These are phyloP conservation scores for Sepiola atlantica DNA, from an alignment of 2,888 invertebrate genomes.

Conservation along the genomic window DNA sequence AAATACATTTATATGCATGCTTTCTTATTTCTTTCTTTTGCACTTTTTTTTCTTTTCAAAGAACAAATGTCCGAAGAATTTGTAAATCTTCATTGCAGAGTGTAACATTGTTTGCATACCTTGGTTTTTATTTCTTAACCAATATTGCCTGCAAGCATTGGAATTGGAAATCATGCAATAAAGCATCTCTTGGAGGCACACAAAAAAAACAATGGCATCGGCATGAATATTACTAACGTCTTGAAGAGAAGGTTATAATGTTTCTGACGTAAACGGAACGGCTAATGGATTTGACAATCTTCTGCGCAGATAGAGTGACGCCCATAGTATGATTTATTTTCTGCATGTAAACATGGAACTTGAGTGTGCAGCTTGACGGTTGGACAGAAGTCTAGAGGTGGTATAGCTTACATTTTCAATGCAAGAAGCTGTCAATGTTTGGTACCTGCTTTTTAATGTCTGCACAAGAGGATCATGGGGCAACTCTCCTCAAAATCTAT, in stretches of 20 bases:
- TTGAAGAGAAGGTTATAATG: background rate
- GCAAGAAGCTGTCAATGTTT: background rate
- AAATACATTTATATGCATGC: no score
- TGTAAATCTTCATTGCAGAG: background rate
- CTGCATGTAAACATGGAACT: background rate
- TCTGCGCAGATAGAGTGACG: background rate
- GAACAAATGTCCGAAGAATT: conserved; percentile 9
- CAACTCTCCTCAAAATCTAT: no score
- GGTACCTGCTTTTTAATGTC: no score
- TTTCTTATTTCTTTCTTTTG: background rate
- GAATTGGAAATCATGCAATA: background rate
- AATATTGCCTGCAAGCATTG: background rate
- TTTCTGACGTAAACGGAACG: background rate
- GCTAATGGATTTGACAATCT: background rate
- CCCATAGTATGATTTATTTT: background rate
- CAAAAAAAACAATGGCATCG: background rate
- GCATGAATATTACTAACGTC: background rate
- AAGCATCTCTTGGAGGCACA: background rate
- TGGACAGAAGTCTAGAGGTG: background rate
- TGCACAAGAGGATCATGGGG: no score
- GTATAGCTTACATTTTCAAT: background rate
- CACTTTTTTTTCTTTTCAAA: background rate
- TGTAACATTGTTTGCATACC: background rate
- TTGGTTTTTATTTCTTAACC: conserved; percentile 2
- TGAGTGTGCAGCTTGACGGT: background rate